phyloP scores from a whole-genome alignment of 2,888 invertebrate genomes.

The Drosophila gaucha region DNA sequence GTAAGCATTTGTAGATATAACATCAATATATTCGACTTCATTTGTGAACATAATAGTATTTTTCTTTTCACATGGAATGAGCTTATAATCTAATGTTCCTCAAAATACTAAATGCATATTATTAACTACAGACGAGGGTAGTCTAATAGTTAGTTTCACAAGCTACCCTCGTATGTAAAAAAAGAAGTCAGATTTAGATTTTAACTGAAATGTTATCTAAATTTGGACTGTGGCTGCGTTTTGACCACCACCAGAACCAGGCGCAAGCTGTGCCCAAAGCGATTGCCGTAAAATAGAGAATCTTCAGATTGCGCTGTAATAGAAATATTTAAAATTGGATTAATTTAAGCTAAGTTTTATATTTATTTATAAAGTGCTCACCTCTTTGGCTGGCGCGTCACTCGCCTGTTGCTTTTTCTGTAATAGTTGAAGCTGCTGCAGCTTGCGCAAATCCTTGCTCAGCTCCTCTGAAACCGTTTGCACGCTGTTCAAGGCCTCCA shows the following conservation, averaged over 20 bases:
- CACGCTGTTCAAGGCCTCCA: slow-evolving; percentile 82
- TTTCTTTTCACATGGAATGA: slow-evolving; percentile 9
- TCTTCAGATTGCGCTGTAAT: slow-evolving; percentile 46
- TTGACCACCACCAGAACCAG: slow-evolving; percentile 71
- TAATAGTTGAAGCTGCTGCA: slow-evolving; percentile 59
- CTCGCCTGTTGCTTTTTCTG: neutral
- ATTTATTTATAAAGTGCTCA: neutral
- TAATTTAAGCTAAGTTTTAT: neutral
- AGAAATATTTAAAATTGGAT: neutral
- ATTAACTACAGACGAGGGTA: neutral
- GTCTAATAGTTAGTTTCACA: neutral
- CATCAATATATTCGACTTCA: neutral
- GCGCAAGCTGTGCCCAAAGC: slow-evolving; percentile 58
- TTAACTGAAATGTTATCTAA: slow-evolving; percentile 51
- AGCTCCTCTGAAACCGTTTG: slow-evolving; percentile 74
- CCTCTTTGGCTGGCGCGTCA: slow-evolving; percentile 28
- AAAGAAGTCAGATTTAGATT: slow-evolving; percentile 30
- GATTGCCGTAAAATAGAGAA: slow-evolving; percentile 48
- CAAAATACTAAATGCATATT: neutral
- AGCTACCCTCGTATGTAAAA: neutral
- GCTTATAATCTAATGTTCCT: slow-evolving; percentile 10
- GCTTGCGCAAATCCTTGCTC: slow-evolving; percentile 66
- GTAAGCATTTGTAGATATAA: neutral
- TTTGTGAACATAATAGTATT: neutral
- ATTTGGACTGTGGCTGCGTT: slow-evolving; percentile 25